Conservation (phyloP, 2,888 invertebrate genomes). For the Athripsodes cinereus region DNA sequence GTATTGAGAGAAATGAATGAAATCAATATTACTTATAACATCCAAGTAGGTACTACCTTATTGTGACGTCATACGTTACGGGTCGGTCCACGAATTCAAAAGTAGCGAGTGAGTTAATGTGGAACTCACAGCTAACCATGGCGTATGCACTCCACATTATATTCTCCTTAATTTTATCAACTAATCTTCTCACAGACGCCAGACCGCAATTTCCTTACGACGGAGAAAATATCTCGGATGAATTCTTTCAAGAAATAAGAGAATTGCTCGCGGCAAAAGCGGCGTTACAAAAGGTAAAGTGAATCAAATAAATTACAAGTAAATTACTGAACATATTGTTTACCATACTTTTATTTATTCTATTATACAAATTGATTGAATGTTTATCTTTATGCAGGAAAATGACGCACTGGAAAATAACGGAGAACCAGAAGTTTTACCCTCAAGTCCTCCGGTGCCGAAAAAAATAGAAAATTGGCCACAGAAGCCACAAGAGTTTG, state of each 20-base stretch:
- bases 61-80: background rate
- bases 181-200: background rate
- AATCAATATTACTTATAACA: background rate
- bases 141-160: background rate
- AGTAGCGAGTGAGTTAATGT: background rate
- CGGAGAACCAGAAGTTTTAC: slow-evolving; percentile 14
- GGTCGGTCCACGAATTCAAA: background rate
- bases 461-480: slow-evolving; percentile 61
- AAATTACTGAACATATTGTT: slow-evolving; percentile 1
- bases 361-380: background rate
- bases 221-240: slow-evolving; percentile 30
- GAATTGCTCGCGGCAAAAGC: slow-evolving; percentile 44
- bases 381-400: slow-evolving; percentile 15
- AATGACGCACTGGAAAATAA: slow-evolving; percentile 14
- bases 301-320: background rate
- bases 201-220: slow-evolving; percentile 13
- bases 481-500: slow-evolving; percentile 56
- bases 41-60: too few species aligned
- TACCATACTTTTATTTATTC: background rate
- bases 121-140: background rate
- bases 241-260: slow-evolving; percentile 49
- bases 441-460: slow-evolving; percentile 40
- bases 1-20: background rate
- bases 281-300: slow-evolving; percentile 33
- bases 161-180: slow-evolving; percentile 1